Percentiles rank a stretch among this genome's conserved stretches.
phyloP scores from a whole-genome alignment of 2,888 invertebrate species.

The Oxycera nigricornis region DNA sequence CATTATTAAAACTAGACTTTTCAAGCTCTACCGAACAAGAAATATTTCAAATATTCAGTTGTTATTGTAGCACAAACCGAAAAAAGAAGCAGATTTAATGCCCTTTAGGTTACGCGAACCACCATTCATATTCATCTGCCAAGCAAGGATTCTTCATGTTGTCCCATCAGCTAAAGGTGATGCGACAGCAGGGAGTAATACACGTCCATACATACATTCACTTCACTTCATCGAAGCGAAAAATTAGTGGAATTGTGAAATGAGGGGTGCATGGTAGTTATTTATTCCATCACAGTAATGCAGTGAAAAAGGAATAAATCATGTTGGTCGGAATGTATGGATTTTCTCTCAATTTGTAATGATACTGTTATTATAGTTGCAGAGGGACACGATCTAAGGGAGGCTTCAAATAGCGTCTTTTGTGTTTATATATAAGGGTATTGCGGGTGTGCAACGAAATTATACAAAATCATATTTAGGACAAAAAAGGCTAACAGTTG shows the following conservation, averaged over 20 bases:
- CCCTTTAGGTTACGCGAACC: too few relatives aligned
- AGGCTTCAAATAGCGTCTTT: too few relatives aligned
- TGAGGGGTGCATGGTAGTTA: conserved; percentile 37
- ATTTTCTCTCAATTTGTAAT: conserved; percentile 35
- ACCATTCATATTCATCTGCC: too few relatives aligned
- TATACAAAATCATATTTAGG: conserved; percentile 18
- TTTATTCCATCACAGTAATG: conserved; percentile 39
- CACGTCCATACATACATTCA: background rate
- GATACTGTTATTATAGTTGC: conserved; percentile 37
- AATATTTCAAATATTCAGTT: too few relatives aligned
- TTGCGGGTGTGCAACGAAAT: conserved; percentile 16
- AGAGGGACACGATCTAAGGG: too few relatives aligned
- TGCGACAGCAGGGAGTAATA: background rate
- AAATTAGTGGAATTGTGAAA: conserved; percentile 38
- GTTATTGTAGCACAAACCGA: too few relatives aligned
- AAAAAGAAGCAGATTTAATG: too few relatives aligned
- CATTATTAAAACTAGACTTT: too few relatives aligned
- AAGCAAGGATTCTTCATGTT: background rate
- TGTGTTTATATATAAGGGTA: too few relatives aligned
- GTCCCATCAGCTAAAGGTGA: conserved; percentile 7
- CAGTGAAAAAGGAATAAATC: conserved; percentile 35
- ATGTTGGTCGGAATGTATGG: conserved; percentile 29
- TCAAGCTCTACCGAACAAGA: too few relatives aligned
- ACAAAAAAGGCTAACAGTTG: conserved; percentile 23
- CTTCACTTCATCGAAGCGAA: conserved; percentile 36